phyloP scores from a whole-genome alignment of 2,797 vertebrate genomes.

The Spinibarbus caldwelli region DNA sequence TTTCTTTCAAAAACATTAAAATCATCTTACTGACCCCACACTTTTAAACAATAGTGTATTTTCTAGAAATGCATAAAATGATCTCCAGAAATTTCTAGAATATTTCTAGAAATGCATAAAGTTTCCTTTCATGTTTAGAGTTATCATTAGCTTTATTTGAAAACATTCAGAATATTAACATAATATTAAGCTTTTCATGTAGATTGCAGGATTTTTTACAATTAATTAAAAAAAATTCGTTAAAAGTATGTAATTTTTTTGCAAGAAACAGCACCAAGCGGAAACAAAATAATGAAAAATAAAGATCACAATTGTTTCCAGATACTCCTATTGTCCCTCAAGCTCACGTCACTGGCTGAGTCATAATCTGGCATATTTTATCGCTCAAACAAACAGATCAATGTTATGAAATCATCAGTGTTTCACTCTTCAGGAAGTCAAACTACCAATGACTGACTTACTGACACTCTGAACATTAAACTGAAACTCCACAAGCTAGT shows the following conservation, averaged over 20 bases:
- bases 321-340: background rate
- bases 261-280: background rate
- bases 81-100: background rate
- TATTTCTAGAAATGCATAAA: no score
- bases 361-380: background rate
- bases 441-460: background rate
- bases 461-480: background rate
- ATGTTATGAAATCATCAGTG: background rate
- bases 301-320: background rate
- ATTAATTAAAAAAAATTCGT: background rate
- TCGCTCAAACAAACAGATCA: background rate
- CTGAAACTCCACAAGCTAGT: background rate
- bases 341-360: background rate
- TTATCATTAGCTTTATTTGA: no score
- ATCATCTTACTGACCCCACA: no score
- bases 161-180: no score
- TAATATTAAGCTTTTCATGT: no score
- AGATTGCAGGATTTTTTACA: no score
- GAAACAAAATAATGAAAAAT: no score
- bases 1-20: no score
- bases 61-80: background rate
- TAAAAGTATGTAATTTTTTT: background rate
- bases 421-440: background rate
- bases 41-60: background rate
- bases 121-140: no score